phyloP scores from a whole-genome alignment of 2,113 vertebrate genomes.

The Trichomycterus rosablanca region DNA sequence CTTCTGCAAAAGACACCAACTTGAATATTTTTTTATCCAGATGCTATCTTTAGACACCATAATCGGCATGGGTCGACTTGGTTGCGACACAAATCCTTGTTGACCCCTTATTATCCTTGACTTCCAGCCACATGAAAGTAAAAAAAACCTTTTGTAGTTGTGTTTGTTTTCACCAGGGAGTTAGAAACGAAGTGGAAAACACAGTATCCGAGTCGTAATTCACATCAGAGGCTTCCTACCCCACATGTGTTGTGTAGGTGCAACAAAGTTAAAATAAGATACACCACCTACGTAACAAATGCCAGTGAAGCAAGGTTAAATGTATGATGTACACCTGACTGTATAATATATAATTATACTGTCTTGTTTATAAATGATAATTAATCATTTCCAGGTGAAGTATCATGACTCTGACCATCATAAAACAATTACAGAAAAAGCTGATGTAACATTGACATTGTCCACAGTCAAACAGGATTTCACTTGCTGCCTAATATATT shows the following conservation, averaged over 20 bases:
- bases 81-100: no score
- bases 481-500: no score
- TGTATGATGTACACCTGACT: no score
- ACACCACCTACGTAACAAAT: not conserved
- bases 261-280: constrained; percentile 7
- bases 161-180: constrained; percentile 7
- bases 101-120: constrained; percentile 12
- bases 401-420: not conserved
- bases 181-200: not conserved
- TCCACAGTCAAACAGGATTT: no score
- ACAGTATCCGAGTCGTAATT: not conserved
- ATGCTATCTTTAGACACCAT: constrained; percentile 9
- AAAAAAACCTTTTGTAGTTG: constrained; percentile 14
- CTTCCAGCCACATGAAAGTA: constrained; percentile 2
- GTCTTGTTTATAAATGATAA: no score
- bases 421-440: not conserved
- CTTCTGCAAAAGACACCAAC: not conserved
- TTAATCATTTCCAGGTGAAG: no score
- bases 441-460: no score
- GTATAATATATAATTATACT: no score
- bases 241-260: constrained; percentile 8
- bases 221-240: constrained; percentile 2
- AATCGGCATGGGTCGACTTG: not conserved
- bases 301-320: not conserved
- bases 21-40: not conserved